These are phyloP conservation scores for Troides oblongomaculatus DNA, from an alignment of 2,888 invertebrate genomes.

Conservation along the genomic window DNA sequence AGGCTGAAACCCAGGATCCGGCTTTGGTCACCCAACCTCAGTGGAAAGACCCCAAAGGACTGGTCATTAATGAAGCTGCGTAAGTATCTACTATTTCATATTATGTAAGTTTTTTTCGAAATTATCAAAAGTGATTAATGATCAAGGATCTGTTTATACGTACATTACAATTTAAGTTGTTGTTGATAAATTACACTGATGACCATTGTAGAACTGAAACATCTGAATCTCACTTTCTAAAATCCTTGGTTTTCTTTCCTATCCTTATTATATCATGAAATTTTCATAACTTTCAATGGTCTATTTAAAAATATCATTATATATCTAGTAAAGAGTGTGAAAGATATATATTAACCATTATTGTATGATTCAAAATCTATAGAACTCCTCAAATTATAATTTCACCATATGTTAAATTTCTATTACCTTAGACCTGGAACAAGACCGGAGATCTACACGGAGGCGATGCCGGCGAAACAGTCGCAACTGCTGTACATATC, in stretches of 20 bases:
- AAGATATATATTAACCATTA: no score
- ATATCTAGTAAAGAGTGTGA: neutral
- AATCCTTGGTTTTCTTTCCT: neutral
- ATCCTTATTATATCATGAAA: neutral
- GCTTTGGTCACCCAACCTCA: conserved; percentile 85
- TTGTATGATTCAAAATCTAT: no score
- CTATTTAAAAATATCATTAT: neutral
- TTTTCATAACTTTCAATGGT: neutral
- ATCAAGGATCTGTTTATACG: neutral
- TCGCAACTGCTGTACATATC: conserved; percentile 87
- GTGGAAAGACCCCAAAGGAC: conserved; percentile 88
- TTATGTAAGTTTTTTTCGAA: neutral
- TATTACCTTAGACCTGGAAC: conserved; percentile 49
- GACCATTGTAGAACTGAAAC: no score
- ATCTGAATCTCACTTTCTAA: neutral
- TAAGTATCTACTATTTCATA: conserved; percentile 64
- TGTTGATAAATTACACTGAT: neutral
- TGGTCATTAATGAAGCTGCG: conserved; percentile 84
- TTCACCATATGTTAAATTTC: neutral
- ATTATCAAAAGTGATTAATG: neutral
- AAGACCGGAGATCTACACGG: conserved; percentile 84
- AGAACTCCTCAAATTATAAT: no score
- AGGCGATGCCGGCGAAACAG: conserved; percentile 81
- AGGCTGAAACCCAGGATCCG: conserved; percentile 84
- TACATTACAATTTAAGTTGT: neutral